Conservation (phyloP, 2,113 vertebrate species). For the Phycodurus eques region DNA sequence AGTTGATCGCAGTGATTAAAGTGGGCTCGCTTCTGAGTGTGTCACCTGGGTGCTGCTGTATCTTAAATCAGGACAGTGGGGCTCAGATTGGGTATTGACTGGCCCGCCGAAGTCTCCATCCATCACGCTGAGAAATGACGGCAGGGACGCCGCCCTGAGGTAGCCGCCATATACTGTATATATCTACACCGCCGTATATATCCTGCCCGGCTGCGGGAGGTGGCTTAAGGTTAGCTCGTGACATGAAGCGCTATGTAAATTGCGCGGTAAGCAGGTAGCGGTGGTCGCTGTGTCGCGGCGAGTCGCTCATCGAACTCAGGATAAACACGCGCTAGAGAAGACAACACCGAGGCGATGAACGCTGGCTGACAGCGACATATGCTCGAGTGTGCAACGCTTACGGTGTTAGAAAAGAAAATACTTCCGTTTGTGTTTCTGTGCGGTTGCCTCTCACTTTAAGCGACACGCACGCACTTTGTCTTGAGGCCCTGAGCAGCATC, state of each 20-base stretch:
- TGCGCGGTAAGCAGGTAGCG: conserved; percentile 15
- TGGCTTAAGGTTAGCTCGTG: conserved; percentile 58
- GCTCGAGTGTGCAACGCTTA: conserved; percentile 39
- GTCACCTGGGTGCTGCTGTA: conserved; percentile 69
- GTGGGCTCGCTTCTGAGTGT: conserved; percentile 59
- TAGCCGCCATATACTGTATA: conserved; percentile 53
- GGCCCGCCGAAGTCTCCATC: conserved; percentile 70
- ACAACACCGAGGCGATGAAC: conserved; percentile 35
- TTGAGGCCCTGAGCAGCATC: conserved; percentile 59
- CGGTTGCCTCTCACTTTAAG: conserved; percentile 36
- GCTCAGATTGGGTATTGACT: conserved; percentile 77
- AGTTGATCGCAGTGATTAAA: conserved; percentile 72
- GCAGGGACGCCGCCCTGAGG: conserved; percentile 55
- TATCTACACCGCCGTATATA: conserved; percentile 42
- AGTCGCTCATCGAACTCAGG: conserved; percentile 19
- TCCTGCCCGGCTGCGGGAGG: conserved; percentile 45
- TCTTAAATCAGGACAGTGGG: conserved; percentile 76
- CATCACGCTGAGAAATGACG: conserved; percentile 71
- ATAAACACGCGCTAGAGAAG: conserved; percentile 29
- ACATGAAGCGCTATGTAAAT: conserved; percentile 41
- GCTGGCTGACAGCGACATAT: conserved; percentile 49
- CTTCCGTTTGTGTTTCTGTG: conserved; percentile 20
- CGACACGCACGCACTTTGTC: conserved; percentile 36
- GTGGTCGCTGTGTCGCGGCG: conserved; percentile 40
- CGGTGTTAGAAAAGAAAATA: conserved; percentile 25